A percentile compares a stretch with the other conserved stretches of the same genome.
Conservation (phyloP, 2,888 invertebrate genomes). For the Melinaea menophilus region DNA sequence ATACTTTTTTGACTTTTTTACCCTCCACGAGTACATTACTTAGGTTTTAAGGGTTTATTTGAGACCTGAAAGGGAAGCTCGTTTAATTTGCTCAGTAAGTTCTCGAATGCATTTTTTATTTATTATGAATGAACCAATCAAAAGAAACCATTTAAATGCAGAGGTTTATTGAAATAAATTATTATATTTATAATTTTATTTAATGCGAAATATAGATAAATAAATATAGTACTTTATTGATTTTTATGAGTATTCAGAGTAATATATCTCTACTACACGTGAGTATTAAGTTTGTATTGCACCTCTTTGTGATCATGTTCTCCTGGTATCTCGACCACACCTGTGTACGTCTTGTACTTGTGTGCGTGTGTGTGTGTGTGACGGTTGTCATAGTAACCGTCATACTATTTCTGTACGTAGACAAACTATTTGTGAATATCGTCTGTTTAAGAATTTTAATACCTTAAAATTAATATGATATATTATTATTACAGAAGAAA, state of each 20-base stretch:
- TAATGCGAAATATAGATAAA: too few relatives aligned
- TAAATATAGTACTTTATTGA: too few relatives aligned
- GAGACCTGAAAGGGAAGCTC: background rate
- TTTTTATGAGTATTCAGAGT: background rate
- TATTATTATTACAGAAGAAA: too few relatives aligned
- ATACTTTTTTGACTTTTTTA: constrained; percentile 24
- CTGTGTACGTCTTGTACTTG: constrained; percentile 15
- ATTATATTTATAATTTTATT: too few relatives aligned
- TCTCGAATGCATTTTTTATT: background rate
- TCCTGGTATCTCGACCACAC: constrained; percentile 24
- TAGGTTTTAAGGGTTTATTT: background rate
- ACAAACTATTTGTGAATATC: constrained; percentile 10
- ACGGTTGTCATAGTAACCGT: constrained; percentile 27
- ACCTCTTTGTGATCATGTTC: constrained; percentile 26
- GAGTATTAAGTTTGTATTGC: background rate
- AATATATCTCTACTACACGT: background rate
- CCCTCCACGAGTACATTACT: background rate
- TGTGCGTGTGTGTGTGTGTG: constrained; percentile 18
- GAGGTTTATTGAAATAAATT: too few relatives aligned
- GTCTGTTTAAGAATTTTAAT: background rate
- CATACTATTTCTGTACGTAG: constrained; percentile 14
- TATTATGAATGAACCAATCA: background rate
- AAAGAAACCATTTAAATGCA: too few relatives aligned
- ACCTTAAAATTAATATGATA: too few relatives aligned
- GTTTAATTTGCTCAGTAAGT: background rate